These are phyloP conservation scores for Daboia siamensis DNA, from an alignment of 2,113 vertebrate genomes.

Conservation along the genomic window DNA sequence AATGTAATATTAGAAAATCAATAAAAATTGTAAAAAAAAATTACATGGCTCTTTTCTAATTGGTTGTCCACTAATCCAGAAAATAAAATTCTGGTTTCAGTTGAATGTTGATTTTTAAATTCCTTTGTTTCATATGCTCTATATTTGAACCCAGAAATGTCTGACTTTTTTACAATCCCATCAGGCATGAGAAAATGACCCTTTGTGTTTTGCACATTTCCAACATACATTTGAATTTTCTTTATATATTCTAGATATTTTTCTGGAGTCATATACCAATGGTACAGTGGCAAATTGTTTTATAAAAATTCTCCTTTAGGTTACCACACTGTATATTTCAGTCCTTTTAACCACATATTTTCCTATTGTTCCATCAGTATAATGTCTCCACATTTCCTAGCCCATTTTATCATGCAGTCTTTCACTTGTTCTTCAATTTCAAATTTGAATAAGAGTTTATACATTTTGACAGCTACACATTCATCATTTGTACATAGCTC, in stretches of 20 bases:
- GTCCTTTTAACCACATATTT: background rate
- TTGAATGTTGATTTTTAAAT: background rate
- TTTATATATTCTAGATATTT: background rate
- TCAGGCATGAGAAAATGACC: background rate
- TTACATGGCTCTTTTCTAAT: background rate
- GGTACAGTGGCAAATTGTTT: background rate
- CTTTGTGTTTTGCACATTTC: background rate
- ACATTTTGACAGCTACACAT: background rate
- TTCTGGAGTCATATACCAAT: background rate
- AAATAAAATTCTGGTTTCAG: background rate
- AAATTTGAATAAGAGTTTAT: background rate
- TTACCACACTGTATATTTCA: background rate
- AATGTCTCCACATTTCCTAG: background rate
- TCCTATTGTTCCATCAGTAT: background rate
- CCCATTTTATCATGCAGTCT: background rate
- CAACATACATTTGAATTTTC: background rate
- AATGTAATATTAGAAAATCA: no score
- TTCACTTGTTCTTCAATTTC: background rate
- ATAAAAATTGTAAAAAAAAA: background rate
- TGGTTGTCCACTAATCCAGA: background rate
- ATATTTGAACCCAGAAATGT: background rate
- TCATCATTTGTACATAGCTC: background rate
- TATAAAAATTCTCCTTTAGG: background rate
- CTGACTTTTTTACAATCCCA: background rate
- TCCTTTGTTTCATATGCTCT: background rate